phyloP scores from a whole-genome alignment of 37 sponge, comb jelly and placozoan genomes.

The Geodia barretti region DNA sequence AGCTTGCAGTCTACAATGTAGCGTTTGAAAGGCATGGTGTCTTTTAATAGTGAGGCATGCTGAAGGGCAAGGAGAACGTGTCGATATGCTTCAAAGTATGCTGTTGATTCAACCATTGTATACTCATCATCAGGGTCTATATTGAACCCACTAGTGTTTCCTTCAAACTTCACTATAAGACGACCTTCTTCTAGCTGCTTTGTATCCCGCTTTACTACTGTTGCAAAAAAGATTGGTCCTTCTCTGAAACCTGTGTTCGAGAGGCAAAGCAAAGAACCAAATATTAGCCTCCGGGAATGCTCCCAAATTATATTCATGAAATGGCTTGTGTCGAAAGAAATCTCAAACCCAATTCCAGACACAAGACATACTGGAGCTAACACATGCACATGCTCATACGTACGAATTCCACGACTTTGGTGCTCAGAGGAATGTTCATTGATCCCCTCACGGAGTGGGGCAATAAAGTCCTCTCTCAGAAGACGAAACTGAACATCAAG shows the following conservation, averaged over 20 bases:
- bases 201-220: constrained; percentile 64
- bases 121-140: constrained; percentile 35
- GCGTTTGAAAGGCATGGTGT: constrained; percentile 61
- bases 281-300: constrained; percentile 76
- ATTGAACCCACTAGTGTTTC: constrained; percentile 18
- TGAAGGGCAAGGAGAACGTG: constrained; percentile 73
- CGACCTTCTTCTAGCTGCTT: constrained; percentile 51
- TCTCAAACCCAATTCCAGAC: too few species aligned
- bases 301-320: too few species aligned
- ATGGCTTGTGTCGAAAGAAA: too few species aligned
- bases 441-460: constrained; percentile 78
- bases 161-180: constrained; percentile 75
- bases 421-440: too few species aligned
- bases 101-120: constrained; percentile 80
- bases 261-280: constrained; percentile 86
- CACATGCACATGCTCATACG: too few species aligned
- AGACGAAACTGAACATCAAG: constrained; percentile 85
- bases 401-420: too few species aligned
- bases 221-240: constrained; percentile 50
- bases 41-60: constrained; percentile 16
- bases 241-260: constrained; percentile 59
- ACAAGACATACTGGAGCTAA: too few species aligned
- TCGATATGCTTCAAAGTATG: constrained; percentile 93
- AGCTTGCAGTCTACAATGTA: constrained; percentile 65
- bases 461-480: constrained; percentile 86